Evolutionary conservation across 2,797 vertebrate genomes (phyloP).

Genomic region (Neopelma chrysocephalum): DNA sequence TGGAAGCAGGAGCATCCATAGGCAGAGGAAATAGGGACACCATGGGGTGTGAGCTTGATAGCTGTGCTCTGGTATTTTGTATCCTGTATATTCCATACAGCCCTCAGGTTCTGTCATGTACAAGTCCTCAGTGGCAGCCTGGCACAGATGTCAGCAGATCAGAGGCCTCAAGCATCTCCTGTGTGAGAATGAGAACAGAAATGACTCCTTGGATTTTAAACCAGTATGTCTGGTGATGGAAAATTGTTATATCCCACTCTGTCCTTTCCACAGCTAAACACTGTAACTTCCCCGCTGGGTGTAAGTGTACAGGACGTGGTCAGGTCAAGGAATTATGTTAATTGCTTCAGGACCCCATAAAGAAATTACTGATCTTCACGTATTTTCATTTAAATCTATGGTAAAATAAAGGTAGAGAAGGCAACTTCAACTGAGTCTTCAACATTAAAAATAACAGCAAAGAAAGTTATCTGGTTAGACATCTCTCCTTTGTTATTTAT

Average conservation of each 20-base stretch:
- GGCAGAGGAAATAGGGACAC: background rate
- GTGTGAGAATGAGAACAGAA: background rate
- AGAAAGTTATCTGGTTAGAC: background rate
- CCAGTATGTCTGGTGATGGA: background rate
- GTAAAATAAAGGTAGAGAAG: background rate
- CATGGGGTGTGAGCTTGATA: background rate
- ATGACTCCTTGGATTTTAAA: background rate
- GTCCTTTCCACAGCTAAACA: background rate
- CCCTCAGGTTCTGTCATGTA: background rate
- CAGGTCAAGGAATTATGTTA: background rate
- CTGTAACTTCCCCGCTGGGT: background rate
- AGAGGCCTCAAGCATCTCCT: background rate
- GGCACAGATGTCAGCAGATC: background rate
- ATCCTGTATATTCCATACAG: background rate
- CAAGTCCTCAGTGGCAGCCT: background rate
- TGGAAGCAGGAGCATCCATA: background rate
- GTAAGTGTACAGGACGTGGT: background rate
- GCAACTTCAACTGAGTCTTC: background rate
- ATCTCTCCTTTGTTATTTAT: background rate
- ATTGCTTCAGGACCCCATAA: background rate
- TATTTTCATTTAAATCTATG: background rate
- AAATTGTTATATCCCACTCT: background rate
- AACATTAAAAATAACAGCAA: background rate
- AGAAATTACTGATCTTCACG: background rate
- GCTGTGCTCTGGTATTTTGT: background rate